A percentile compares a stretch with the other conserved stretches of the same genome.
phyloP scores from a whole-genome alignment of 2,113 vertebrate species.

The Heliornis fulica region DNA sequence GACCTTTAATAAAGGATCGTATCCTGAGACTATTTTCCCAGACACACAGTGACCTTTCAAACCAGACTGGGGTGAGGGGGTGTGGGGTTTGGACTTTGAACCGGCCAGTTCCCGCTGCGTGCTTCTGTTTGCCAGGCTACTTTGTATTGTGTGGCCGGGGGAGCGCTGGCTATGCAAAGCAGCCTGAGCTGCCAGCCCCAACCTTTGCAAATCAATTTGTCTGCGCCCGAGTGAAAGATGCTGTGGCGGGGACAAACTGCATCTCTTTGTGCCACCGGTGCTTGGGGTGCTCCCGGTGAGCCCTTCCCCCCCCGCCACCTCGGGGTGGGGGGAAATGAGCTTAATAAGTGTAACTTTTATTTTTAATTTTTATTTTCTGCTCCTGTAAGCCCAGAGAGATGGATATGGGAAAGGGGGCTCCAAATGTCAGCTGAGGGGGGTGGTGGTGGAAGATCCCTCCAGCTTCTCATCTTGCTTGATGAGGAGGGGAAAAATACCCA shows the following conservation, averaged over 20 bases:
- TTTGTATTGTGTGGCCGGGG: constrained; percentile 87
- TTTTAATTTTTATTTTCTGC: background rate
- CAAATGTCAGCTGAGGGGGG: accelerated
- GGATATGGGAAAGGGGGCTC: background rate
- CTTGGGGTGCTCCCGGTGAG: constrained; percentile 61
- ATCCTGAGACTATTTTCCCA: constrained; percentile 93
- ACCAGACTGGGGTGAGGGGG: constrained; percentile 92
- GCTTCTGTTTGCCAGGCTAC: constrained; percentile 86
- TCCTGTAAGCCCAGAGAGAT: accelerated
- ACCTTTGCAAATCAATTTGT: constrained; percentile 99
- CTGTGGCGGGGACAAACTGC: constrained; percentile 73
- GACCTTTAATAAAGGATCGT: constrained; percentile 96
- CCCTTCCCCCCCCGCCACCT: background rate
- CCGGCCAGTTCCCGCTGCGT: constrained; percentile 84
- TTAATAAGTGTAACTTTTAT: no score
- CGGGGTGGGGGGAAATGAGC: no score
- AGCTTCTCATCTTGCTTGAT: background rate
- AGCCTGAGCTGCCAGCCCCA: constrained; percentile 86
- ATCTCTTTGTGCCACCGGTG: constrained; percentile 80
- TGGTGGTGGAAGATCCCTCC: background rate
- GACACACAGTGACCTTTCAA: constrained; percentile 96
- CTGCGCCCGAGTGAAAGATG: constrained; percentile 85
- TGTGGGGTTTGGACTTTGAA: constrained; percentile 89
- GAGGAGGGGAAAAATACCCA: background rate
- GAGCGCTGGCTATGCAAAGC: constrained; percentile 91